phyloP scores from a whole-genome alignment of 2,113 vertebrate species.

The Odobenus rosmarus region DNA sequence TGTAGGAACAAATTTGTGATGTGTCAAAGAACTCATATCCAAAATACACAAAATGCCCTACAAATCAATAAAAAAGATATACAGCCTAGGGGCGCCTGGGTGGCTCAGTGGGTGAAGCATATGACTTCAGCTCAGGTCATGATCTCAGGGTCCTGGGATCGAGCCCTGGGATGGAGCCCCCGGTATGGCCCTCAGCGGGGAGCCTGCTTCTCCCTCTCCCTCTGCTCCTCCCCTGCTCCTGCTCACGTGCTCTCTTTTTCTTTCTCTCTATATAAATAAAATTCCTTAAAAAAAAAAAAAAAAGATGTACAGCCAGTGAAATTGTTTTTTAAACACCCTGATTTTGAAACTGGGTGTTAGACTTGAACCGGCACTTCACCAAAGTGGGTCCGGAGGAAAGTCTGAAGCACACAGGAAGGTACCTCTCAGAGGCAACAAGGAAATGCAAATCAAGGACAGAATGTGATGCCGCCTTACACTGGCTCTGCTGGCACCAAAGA shows the following conservation, averaged over 20 bases:
- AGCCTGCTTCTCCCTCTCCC: neutral
- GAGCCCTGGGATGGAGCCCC: neutral
- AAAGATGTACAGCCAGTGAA: neutral
- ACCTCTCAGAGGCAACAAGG: rapidly evolving
- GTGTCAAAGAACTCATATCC: neutral
- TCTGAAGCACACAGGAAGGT: neutral
- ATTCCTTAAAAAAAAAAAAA: neutral
- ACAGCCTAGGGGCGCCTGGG: neutral
- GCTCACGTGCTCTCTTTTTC: neutral
- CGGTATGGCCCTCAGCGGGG: too few relatives aligned
- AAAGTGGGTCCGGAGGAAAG: too few relatives aligned
- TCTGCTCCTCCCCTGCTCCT: neutral
- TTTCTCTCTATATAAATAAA: neutral
- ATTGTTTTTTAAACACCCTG: neutral
- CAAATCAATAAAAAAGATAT: rapidly evolving
- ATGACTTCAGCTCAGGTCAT: neutral
- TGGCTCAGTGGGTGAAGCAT: neutral
- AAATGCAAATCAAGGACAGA: rapidly evolving
- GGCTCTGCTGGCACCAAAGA: rapidly evolving
- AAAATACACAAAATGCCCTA: rapidly evolving
- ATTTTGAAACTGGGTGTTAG: neutral
- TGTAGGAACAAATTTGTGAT: rapidly evolving
- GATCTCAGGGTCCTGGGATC: neutral
- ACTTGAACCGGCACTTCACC: neutral
- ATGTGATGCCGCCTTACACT: rapidly evolving